Conservation (phyloP, 35 echinoderm and acorn worm species). For the Hemicentrotus pulcherrimus region DNA sequence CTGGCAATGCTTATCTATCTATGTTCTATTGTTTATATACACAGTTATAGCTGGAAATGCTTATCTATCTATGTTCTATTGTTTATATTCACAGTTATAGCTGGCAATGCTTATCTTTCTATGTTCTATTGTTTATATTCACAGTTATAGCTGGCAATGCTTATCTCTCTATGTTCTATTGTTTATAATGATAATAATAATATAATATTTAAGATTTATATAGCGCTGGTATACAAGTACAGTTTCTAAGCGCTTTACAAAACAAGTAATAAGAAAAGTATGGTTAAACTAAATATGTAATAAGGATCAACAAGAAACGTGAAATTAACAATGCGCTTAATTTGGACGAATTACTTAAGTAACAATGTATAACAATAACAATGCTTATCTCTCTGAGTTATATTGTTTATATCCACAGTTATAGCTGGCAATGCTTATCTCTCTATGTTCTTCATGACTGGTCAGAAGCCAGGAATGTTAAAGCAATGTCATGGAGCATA, state of each 20-base stretch:
- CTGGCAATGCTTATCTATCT: slow-evolving; percentile 83
- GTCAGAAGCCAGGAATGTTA: slow-evolving; percentile 79
- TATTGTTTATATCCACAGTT: slow-evolving; percentile 61
- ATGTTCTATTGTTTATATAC: slow-evolving; percentile 36
- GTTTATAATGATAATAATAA: too few relatives aligned
- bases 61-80: slow-evolving; percentile 54
- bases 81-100: slow-evolving; percentile 73
- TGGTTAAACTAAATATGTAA: too few relatives aligned
- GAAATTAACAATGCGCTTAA: too few relatives aligned
- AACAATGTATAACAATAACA: too few relatives aligned
- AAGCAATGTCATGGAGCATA: slow-evolving; percentile 97
- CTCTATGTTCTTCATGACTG: slow-evolving; percentile 84
- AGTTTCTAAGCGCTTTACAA: too few relatives aligned
- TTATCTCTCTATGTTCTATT: slow-evolving; percentile 84
- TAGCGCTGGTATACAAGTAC: too few relatives aligned
- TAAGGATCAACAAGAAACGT: too few relatives aligned
- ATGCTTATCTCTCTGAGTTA: not conserved
- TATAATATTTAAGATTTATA: too few relatives aligned
- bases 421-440: slow-evolving; percentile 97
- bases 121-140: slow-evolving; percentile 37
- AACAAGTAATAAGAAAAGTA: too few relatives aligned
- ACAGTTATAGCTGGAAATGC: slow-evolving; percentile 97
- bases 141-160: slow-evolving; percentile 97
- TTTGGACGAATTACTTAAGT: too few relatives aligned
- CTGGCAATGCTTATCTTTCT: slow-evolving; percentile 84